These are phyloP conservation scores for Agriopis leucophaearia DNA, from an alignment of 2,888 invertebrate genomes.

Conservation along the genomic window DNA sequence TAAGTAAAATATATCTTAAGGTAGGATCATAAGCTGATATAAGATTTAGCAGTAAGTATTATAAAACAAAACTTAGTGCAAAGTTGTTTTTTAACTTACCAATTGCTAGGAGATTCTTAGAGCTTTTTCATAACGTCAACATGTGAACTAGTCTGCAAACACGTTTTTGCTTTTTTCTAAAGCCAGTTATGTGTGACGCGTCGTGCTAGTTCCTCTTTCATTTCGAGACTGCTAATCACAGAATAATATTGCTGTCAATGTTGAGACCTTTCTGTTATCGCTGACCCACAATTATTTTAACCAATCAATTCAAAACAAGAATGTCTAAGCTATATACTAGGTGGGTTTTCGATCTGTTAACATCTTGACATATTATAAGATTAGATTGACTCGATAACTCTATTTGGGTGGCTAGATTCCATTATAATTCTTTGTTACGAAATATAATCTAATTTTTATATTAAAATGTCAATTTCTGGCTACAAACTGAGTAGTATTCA, in stretches of 20 bases:
- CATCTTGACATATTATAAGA: background rate
- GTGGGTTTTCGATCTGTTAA: constrained; percentile 1
- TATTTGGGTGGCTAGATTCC: background rate
- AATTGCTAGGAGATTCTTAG: background rate
- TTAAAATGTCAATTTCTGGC: too few species aligned
- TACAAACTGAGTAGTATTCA: too few species aligned
- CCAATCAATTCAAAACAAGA: constrained; percentile 4
- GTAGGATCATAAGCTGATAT: too few species aligned
- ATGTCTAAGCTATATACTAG: background rate
- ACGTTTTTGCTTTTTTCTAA: background rate
- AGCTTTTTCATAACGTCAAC: background rate
- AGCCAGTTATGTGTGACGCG: background rate
- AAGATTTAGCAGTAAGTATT: too few species aligned
- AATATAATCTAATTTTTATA: too few species aligned
- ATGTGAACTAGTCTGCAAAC: background rate
- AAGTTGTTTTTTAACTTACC: background rate
- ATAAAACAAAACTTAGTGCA: too few species aligned
- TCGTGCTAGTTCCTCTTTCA: background rate
- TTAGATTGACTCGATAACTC: constrained; percentile 3
- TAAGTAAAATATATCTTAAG: background rate
- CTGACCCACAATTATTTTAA: constrained; percentile 1
- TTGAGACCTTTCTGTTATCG: constrained; percentile 3
- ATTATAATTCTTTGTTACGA: too few species aligned
- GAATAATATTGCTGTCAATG: too few species aligned
- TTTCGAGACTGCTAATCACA: background rate